Conservation (phyloP, 2,113 vertebrate species). For the Bos taurus region DNA sequence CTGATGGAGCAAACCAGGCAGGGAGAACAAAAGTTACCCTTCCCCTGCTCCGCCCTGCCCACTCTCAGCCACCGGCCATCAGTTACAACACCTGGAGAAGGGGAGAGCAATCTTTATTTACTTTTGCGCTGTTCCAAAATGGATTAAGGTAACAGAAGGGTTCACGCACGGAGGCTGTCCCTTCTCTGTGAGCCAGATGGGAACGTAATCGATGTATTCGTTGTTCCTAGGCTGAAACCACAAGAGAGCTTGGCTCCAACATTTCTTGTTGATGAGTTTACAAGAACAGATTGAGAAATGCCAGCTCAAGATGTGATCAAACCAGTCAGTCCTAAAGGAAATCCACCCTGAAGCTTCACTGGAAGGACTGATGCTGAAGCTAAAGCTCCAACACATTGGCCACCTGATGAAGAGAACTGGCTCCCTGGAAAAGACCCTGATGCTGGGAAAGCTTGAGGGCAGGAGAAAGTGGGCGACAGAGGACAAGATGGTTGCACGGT, state of each 20-base stretch:
- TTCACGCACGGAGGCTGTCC: not conserved
- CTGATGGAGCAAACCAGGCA: not conserved
- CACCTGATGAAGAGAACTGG: not conserved
- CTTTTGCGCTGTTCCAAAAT: not conserved
- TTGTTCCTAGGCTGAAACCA: not conserved
- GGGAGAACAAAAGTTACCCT: not conserved
- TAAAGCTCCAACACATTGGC: not conserved
- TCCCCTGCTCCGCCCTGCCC: not conserved
- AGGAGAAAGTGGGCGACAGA: not conserved
- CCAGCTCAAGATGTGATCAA: not conserved
- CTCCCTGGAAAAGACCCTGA: not conserved
- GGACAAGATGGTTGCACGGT: not conserved
- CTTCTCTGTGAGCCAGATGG: not conserved
- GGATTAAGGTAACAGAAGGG: not conserved
- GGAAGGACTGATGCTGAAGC: not conserved
- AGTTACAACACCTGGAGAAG: not conserved
- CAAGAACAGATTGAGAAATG: slow-evolving; percentile 4
- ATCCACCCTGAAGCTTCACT: not conserved
- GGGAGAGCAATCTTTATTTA: not conserved
- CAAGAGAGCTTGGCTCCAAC: not conserved
- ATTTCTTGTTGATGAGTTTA: not conserved
- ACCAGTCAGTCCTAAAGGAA: not conserved
- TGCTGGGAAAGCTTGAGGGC: not conserved
- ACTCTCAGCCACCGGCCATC: not conserved
- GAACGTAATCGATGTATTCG: not conserved